Base-by-base conservation (phyloP, 1,140 invertebrate genomes). In the Drosophila oshimai region DNA sequence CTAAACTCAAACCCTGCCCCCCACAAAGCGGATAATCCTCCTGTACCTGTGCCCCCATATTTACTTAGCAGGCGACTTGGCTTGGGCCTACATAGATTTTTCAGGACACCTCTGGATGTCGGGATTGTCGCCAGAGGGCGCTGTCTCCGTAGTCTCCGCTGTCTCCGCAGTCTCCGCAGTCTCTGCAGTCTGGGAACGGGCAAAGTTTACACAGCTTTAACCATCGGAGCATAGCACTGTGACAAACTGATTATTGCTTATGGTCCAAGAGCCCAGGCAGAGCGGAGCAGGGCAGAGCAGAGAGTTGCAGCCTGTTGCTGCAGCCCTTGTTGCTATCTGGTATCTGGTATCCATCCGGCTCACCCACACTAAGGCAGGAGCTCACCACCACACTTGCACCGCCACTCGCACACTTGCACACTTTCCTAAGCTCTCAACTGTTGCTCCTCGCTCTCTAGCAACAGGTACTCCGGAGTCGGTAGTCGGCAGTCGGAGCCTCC, bases 361-460 rank as follows among this genome's bases (percentile, higher is more conserved):
- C 57, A 62, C 58, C 9, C 15, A 24, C 4, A 60, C 58, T 9
- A 12, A 7, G 2, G 5, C 28, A 18, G 6, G 1, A 20, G 37
- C 15, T 18, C 61, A 65, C 61, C 46, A 4, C 9, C 18, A 62
- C 42, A 65, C 42, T 15, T 12, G 0, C 13, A 22, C 10, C 50
- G 29, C 36, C 29, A 22, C 17, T 51, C 34, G 6, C 37, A 68
- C 41, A 78, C 77, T 55, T 47, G 3, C n/a, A 9, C 15, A 34
- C 15, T 26, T 31, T n/a, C 34, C 37, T 46, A 50, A 51, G 39
- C 65, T 81, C 54, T 77, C 76, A 90, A 88, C 88, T 90, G 88
- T 90, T 90, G 83, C 88, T 90, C 84, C 84, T 87, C 76, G 69
- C 71, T 79, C 68, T 76, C 68, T 83, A 89, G 87, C 87, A 89